phyloP scores from a whole-genome alignment of 2,113 vertebrate genomes.

The Dolichallabes microphthalmus region DNA sequence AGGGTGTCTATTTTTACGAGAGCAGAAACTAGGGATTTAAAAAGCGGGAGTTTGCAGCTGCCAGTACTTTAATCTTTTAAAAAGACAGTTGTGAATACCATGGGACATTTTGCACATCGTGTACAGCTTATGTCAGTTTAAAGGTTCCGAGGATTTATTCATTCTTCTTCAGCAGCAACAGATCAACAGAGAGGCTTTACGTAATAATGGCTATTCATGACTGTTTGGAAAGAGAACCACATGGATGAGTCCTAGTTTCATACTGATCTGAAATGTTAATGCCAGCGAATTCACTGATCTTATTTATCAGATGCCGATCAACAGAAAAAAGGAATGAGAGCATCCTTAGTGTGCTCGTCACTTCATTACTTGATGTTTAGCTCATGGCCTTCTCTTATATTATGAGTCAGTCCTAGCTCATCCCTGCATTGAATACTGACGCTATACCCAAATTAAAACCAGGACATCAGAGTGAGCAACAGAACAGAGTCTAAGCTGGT shows the following conservation, averaged over 20 bases:
- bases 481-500: neutral
- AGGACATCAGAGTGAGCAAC: neutral
- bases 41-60: neutral
- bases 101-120: neutral
- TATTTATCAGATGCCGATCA: neutral
- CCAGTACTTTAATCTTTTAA: neutral
- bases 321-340: neutral
- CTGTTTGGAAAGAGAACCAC: slow-evolving; percentile 10
- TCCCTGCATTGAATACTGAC: neutral
- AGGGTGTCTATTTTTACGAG: slow-evolving; percentile 1
- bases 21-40: neutral
- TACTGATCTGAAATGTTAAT: too few species aligned
- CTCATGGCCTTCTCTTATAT: slow-evolving; percentile 7
- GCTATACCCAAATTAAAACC: slow-evolving; percentile 11
- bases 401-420: slow-evolving; percentile 27
- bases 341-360: neutral
- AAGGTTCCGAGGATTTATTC: slow-evolving; percentile 1
- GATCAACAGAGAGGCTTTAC: neutral
- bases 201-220: neutral
- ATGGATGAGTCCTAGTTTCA: neutral
- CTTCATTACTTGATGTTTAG: neutral
- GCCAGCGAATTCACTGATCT: neutral
- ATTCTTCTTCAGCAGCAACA: neutral
- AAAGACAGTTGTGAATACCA: neutral
- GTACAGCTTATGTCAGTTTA: neutral